Evolutionary conservation across 2,113 vertebrate species (phyloP), one percentile per base, ranked within the genome.

Genomic region (Sander vitreus): DNA sequence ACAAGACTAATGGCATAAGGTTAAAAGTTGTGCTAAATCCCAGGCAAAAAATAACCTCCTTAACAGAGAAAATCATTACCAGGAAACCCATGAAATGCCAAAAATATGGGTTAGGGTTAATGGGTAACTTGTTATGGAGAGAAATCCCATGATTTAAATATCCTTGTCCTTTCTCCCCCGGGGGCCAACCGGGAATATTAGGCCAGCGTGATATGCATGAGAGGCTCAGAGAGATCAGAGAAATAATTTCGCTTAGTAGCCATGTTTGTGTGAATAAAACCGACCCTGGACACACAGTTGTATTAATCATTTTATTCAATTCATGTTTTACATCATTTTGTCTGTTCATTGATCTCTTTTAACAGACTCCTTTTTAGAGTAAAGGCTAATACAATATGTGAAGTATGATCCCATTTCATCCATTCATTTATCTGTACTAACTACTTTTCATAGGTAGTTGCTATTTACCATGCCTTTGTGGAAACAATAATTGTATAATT

Each of bases 41-140:
- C 18, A 54, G 27, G 15, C 36, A 19, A 9, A 58, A 57, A 18
- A 36, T 21, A n/a, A 33, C 3, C 19, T 59, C 25, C 43, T 30
- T 50, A n/a, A 7, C 21, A 43, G 30, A 39, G 18, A 16, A 54
- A 54, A 54, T 64, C 6, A 54, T 12, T 4, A 47, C 7, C 7
- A 23, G 25, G 55, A 55, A n/a, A 75, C 16, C 76, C 2, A 4
- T 77, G 64, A 78, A 50, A 76, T 48, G 51, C 87, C 83, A 33
- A 33, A 33, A 33, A 33, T 33, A 33, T 27, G 2, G 27, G 27
- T 27, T 27, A 27, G 27, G 27, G 27, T 27, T 27, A 27, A 3
- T 2, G 2, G 27, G 27, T 27, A 27, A 27, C 27, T 27, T 68
- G 58, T 16, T 59, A n/a, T 19, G 8, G 30, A 39, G 30, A 19